Evolutionary conservation across 2,888 invertebrate species (phyloP), one percentile per base, ranked within the genome.

Genomic region (Bugula neritina): DNA sequence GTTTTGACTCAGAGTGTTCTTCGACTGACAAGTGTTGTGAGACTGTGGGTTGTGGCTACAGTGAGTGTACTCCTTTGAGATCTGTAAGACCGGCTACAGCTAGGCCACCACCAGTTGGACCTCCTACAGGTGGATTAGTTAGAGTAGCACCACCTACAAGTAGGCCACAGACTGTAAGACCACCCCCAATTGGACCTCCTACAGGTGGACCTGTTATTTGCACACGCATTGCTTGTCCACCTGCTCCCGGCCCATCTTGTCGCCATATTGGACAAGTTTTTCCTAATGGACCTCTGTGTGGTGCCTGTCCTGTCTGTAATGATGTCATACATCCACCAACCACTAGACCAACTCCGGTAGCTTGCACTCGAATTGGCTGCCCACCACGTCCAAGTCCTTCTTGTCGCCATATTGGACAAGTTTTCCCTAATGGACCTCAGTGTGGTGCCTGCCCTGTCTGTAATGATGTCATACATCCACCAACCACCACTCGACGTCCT

Each of bases 1-100:
- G 55, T 17, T 55, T 55, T n/a, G 55, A 55, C 23, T 55, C 55
- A 55, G 55, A 55, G 23, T 55, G 55, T 55, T 55, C 55, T 17
- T 17, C 23, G 3, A 55, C 10, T 23, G 23, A 55, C 3, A 55
- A 55, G 23, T 55, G 55, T 23, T 55, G 55, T 55, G 55, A 55
- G 23, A 55, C 21, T 3, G 21, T 23, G 3, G 25, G 55, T 23
- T 55, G 55, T 55, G 3, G 5, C 23, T 55, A 55, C 55, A 23
- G 5, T 3, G 55, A 55, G 23, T 55, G 55, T 55, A 5, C 5
- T 5, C 5, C 10, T 43, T 17, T 43, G 5, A n/a, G n/a, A n/a
- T n/a, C n/a, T n/a, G n/a, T n/a, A n/a, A n/a, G n/a, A n/a, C n/a
- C n/a, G n/a, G 43, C 43, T 43, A 43, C 43, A 5, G n/a, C n/a